A percentile compares a stretch with the other conserved stretches of the same genome.
phyloP scores from a whole-genome alignment of 2,797 vertebrate genomes.

The Eulemur albifrons region DNA sequence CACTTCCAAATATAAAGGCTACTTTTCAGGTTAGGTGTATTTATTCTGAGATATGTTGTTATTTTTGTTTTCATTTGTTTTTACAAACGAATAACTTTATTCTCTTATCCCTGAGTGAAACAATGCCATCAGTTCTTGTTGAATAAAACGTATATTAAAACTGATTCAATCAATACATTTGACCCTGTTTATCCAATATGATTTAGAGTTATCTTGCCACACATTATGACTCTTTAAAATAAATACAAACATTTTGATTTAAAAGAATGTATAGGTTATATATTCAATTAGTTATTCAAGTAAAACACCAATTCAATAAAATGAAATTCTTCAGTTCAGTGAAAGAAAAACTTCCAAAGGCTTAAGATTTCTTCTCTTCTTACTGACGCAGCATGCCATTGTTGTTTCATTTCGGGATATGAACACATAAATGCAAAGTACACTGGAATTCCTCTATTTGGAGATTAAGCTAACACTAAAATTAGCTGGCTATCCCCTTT shows the following conservation, averaged over 20 bases:
- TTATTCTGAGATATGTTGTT: neutral
- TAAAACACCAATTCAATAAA: neutral
- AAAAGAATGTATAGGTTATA: neutral
- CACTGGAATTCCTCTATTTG: conserved; percentile 51
- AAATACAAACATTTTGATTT: neutral
- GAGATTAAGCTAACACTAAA: conserved; percentile 73
- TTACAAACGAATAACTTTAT: neutral
- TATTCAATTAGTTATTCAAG: neutral
- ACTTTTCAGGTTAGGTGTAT: neutral
- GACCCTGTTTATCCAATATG: neutral
- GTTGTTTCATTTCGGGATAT: conserved; percentile 72
- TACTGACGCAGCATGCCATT: conserved; percentile 54
- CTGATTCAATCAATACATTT: neutral
- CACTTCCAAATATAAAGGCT: neutral
- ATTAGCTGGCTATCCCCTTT: conserved; percentile 70
- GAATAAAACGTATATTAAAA: conserved; percentile 7
- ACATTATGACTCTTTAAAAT: neutral
- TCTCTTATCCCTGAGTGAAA: neutral
- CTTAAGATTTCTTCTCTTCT: conserved; percentile 46
- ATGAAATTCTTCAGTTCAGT: neutral
- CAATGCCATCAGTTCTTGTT: neutral
- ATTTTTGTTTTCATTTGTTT: neutral
- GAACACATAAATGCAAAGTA: conserved; percentile 72
- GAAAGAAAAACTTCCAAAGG: conserved; percentile 19
- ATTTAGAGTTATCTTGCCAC: neutral